These are phyloP conservation scores for Pelodiscus sinensis DNA, from an alignment of 2,113 vertebrate species.

Conservation along the genomic window DNA sequence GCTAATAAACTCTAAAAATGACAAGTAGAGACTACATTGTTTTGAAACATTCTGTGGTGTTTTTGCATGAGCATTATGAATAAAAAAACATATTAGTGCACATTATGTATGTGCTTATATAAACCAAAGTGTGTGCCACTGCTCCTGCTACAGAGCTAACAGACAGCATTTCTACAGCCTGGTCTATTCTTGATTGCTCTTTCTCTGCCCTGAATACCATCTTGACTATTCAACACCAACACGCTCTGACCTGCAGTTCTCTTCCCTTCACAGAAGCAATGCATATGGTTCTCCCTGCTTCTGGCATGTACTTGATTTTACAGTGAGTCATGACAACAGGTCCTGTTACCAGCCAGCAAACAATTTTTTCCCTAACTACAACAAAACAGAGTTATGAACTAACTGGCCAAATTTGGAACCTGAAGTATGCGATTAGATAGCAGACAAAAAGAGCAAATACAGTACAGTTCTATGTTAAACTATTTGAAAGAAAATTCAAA, in stretches of 20 bases:
- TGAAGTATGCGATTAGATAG: no score
- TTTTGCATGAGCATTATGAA: background rate
- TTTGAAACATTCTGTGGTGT: rapidly evolving
- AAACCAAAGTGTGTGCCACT: background rate
- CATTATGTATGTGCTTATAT: background rate
- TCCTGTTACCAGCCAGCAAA: conserved; percentile 9
- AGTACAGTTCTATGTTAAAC: no score
- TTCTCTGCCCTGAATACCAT: rapidly evolving
- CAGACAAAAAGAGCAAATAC: no score
- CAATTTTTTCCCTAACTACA: background rate
- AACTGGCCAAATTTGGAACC: no score
- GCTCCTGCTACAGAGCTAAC: background rate
- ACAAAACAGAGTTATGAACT: no score
- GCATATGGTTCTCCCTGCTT: background rate
- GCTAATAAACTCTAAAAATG: rapidly evolving
- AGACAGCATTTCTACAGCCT: background rate
- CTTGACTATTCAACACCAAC: background rate
- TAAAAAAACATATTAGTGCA: background rate
- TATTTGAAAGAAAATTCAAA: no score
- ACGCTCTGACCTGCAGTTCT: background rate
- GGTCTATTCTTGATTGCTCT: background rate
- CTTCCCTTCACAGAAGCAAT: background rate
- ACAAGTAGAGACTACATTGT: background rate
- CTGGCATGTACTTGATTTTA: background rate
- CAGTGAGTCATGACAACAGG: conserved; percentile 5